Conservation (phyloP, 2,888 invertebrate genomes). For the Eutolmus rufibarbis region DNA sequence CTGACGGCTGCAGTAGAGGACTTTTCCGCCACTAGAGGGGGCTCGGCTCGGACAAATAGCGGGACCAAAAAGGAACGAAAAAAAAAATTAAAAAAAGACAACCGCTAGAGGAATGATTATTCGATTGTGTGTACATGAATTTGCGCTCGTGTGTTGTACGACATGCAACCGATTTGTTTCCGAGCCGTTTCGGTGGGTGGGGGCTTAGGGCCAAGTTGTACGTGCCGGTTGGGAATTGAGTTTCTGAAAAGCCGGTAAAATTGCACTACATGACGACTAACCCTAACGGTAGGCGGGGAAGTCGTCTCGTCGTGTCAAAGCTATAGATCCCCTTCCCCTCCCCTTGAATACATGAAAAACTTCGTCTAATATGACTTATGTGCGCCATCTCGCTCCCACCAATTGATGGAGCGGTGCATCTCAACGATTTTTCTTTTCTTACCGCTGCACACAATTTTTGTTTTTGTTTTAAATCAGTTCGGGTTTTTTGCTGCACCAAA, state of each 20-base stretch:
- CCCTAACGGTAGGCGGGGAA: conserved; percentile 26
- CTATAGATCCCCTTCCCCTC: neutral
- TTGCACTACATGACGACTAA: conserved; percentile 14
- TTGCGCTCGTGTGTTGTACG: conserved; percentile 42
- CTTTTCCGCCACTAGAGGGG: neutral
- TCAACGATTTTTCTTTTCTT: neutral
- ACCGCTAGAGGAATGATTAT: conserved; percentile 24
- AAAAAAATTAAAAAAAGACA: neutral
- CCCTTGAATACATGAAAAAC: conserved; percentile 21
- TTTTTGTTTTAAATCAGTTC: neutral
- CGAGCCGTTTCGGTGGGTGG: conserved; percentile 20
- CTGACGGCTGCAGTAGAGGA: neutral
- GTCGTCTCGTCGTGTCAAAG: neutral
- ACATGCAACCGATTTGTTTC: conserved; percentile 47
- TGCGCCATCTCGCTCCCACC: neutral
- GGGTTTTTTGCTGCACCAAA: neutral
- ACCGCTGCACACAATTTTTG: neutral
- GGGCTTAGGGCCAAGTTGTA: conserved; percentile 8
- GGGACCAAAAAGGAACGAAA: conserved; percentile 4
- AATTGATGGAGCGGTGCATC: neutral
- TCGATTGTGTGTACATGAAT: conserved; percentile 34
- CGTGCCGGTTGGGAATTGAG: conserved; percentile 27
- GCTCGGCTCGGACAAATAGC: conserved; percentile 1
- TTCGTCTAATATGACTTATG: neutral
- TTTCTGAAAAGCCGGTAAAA: conserved; percentile 28